Evolutionary conservation across 35 echinoderm and acorn worm genomes (phyloP).

Genomic region (Chiridota heheva): DNA sequence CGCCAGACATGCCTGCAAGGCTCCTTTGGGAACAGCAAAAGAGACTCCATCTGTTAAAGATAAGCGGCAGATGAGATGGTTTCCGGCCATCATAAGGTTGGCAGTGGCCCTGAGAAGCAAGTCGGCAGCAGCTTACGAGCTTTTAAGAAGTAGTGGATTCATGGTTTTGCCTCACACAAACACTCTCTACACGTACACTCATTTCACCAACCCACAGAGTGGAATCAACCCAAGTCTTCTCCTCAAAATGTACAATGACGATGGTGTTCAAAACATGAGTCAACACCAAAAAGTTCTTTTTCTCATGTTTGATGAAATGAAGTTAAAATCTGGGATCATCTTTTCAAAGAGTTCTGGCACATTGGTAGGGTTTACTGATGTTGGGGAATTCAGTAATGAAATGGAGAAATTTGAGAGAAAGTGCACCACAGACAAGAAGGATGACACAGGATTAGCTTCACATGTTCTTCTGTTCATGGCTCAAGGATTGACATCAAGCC

Average conservation of each 20-base stretch:
- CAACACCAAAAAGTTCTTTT: constrained; percentile 1
- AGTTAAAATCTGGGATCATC: constrained; percentile 8
- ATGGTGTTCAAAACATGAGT: neutral
- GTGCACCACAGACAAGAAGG: neutral
- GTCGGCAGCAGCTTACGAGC: neutral
- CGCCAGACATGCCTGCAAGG: neutral
- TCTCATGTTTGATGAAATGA: constrained; percentile 60
- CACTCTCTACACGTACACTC: constrained; percentile 12
- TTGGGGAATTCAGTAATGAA: constrained; percentile 5
- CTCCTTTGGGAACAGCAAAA: constrained; percentile 49
- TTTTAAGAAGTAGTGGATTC: neutral
- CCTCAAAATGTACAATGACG: neutral
- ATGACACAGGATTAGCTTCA: neutral
- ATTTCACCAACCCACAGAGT: neutral
- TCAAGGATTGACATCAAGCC: constrained; percentile 6
- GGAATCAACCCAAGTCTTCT: neutral
- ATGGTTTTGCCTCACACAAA: constrained; percentile 4
- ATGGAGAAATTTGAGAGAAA: constrained; percentile 23
- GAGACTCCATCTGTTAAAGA: neutral
- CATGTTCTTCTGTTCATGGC: constrained; percentile 18
- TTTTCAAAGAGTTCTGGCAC: constrained; percentile 27
- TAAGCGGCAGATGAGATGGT: constrained; percentile 34
- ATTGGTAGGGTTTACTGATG: constrained; percentile 14
- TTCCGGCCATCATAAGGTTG: constrained; percentile 40
- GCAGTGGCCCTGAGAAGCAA: constrained; percentile 16